phyloP scores from a whole-genome alignment of 2,888 invertebrate species.

The Myathropa florea region DNA sequence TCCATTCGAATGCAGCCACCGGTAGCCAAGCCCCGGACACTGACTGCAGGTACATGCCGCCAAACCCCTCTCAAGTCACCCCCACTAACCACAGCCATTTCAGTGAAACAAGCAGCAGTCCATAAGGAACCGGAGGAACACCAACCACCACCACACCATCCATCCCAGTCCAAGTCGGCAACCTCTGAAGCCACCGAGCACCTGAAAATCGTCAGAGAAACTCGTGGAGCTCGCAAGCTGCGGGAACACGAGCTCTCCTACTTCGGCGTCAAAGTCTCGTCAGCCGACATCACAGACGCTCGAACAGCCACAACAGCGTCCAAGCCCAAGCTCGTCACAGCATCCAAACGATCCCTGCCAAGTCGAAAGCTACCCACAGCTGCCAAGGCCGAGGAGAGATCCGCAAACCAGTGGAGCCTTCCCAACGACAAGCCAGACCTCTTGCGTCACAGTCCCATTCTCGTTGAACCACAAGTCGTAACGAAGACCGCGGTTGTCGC shows the following conservation, averaged over 20 bases:
- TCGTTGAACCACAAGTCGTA: constrained; percentile 72
- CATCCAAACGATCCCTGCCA: constrained; percentile 63
- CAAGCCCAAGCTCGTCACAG: constrained; percentile 44
- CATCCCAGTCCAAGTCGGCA: constrained; percentile 52
- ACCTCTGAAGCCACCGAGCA: constrained; percentile 71
- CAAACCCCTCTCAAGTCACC: no score
- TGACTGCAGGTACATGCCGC: constrained; percentile 63
- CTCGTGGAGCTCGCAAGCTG: constrained; percentile 81
- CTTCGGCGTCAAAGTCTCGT: constrained; percentile 81
- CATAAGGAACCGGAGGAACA: constrained; percentile 40
- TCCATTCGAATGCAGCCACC: constrained; percentile 74
- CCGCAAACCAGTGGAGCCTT: constrained; percentile 77
- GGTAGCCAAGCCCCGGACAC: constrained; percentile 77
- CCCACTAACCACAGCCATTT: neutral
- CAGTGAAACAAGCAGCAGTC: constrained; percentile 52
- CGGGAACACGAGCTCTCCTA: constrained; percentile 84
- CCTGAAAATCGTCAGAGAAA: constrained; percentile 78
- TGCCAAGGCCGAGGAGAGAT: constrained; percentile 24
- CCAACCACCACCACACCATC: constrained; percentile 52
- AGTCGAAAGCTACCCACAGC: constrained; percentile 54
- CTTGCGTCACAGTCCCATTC: constrained; percentile 78
- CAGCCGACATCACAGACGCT: constrained; percentile 47
- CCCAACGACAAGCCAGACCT: constrained; percentile 79
- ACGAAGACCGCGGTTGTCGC: constrained; percentile 53
- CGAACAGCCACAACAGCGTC: constrained; percentile 23